Base-by-base conservation (phyloP, 2,888 invertebrate species). In the Proisotoma minuta region DNA sequence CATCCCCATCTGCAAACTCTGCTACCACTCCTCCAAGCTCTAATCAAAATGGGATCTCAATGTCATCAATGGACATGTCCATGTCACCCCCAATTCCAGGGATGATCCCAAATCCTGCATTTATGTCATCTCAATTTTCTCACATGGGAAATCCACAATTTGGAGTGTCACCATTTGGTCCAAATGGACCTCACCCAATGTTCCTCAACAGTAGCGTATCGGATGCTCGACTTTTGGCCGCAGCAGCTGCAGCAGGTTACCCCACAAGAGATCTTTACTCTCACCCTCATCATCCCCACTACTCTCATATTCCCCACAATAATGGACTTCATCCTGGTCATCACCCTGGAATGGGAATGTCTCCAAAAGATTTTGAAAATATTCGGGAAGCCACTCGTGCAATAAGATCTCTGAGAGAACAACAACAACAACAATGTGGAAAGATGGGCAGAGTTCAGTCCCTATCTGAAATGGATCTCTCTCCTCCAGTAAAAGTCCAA, bases 51-150 rank as follows among this genome's bases (percentile, higher is more conserved):
- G 63, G 65, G 28, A 56, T 65, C 52, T 61, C 68, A 2, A 39
- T 28, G 8, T 5, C 20, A 4, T 8, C 27, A 2, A 34, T 20
- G 29, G 62, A 51, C 1, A 67, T 69, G 65, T 69, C 65, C 59
- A 64, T 72, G 66, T 71, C 70, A 49, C 72, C 70, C 26, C 70
- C 73, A 20, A 66, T 72, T 39, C 68, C 69, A n/a, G 69, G 70
- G 1, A 69, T 72, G 68, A 60, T 69, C 52, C 60, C 64, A 29
- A 62, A 57, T 48, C 52, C 57, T 18, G 27, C 47, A 26, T 40
- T 62, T 24, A 58, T 66, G 47, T 64, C 64, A 24, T 64, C 66
- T 47, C 63, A 63, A 27, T 62, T 65, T 27, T 58, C 62, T 24
- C 63, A 63, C 51, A 65, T 65, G 47, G 57, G 61, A 2, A 39